phyloP scores from a whole-genome alignment of 1,140 invertebrate genomes.

The Macrocentrus cingulum region DNA sequence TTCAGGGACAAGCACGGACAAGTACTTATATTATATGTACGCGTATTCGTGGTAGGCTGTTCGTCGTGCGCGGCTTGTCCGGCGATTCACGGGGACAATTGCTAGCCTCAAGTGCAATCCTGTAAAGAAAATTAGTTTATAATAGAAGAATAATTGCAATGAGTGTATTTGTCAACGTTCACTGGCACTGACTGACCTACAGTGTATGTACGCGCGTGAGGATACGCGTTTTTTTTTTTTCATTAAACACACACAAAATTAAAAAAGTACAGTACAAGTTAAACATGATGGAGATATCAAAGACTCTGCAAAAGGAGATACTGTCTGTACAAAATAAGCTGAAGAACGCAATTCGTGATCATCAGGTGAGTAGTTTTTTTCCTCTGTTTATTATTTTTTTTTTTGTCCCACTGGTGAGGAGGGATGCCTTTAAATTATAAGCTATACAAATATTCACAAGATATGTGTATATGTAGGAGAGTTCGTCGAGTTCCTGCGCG shows the following conservation, averaged over 20 bases:
- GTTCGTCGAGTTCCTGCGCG: too few species aligned
- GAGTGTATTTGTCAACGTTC: too few species aligned
- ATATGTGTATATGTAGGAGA: too few species aligned
- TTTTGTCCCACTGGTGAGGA: background rate
- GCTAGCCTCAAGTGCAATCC: too few species aligned
- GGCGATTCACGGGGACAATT: conserved; percentile 20
- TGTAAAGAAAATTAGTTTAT: too few species aligned
- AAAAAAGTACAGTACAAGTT: background rate
- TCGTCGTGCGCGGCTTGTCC: conserved; percentile 24
- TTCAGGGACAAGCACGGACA: conserved; percentile 18
- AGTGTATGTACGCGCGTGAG: background rate
- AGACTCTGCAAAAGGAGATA: conserved; percentile 67
- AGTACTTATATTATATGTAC: too few species aligned
- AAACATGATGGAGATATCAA: conserved; percentile 65
- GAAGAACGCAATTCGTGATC: conserved; percentile 68
- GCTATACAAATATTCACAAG: too few species aligned
- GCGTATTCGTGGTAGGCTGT: conserved; percentile 22
- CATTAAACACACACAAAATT: background rate
- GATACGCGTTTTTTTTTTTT: background rate
- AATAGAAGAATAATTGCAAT: too few species aligned
- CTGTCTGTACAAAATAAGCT: conserved; percentile 65
- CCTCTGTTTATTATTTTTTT: conserved; percentile 7
- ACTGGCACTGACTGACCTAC: too few species aligned
- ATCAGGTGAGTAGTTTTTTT: conserved; percentile 62
- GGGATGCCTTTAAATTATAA: too few species aligned